phyloP scores from a whole-genome alignment of 2,797 vertebrate species.

The Adelosebastes latens region DNA sequence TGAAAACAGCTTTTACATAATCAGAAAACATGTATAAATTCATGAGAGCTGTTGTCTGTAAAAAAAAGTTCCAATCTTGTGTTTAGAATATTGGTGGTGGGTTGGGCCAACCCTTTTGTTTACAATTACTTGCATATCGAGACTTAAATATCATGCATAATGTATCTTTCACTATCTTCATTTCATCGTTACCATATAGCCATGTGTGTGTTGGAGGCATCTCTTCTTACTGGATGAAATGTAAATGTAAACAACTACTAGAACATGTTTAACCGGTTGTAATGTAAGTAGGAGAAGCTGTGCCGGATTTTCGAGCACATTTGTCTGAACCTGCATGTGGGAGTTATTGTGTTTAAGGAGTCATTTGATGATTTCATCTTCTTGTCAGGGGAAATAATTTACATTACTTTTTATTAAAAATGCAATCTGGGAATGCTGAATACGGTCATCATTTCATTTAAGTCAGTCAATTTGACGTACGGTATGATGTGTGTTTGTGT shows the following conservation, averaged over 20 bases:
- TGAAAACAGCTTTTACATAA: not conserved
- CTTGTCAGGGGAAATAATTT: not conserved
- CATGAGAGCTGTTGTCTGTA: not conserved
- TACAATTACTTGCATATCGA: not conserved
- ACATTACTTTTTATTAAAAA: not conserved
- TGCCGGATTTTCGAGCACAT: not conserved
- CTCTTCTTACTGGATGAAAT: not conserved
- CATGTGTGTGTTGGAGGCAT: not conserved
- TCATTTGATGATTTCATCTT: not conserved
- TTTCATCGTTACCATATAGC: not conserved
- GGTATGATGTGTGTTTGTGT: not conserved
- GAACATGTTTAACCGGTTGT: not conserved
- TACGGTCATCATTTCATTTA: not conserved
- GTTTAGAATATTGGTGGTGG: not conserved
- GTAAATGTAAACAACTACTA: not conserved
- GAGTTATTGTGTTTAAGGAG: not conserved
- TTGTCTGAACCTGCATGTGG: not conserved
- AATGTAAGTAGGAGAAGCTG: not conserved
- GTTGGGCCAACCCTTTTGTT: not conserved
- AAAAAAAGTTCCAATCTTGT: not conserved
- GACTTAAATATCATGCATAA: not conserved
- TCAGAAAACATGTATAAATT: not conserved
- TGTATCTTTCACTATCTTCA: not conserved
- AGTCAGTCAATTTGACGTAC: not conserved
- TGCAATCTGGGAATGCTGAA: not conserved